Evolutionary conservation across 2,113 vertebrate genomes (phyloP), one percentile per base, ranked within the genome.

Genomic region (Hypomesus transpacificus): DNA sequence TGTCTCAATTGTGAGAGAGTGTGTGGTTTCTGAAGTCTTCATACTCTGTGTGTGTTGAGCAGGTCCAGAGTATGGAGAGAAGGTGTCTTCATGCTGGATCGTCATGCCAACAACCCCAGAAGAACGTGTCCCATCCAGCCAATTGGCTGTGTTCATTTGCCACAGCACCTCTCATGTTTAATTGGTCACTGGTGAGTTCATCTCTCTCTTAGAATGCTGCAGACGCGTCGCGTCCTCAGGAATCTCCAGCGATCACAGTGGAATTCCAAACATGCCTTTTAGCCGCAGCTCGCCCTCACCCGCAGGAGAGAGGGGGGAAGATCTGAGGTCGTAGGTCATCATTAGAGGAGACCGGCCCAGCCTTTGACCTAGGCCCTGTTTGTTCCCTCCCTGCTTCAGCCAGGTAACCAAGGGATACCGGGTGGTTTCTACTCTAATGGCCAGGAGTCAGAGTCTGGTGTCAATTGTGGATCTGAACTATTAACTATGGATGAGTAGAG

Each of bases 101-200:
- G 91, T 88, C 89, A 91, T 86, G 91, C 92, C 92, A 94, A 94
- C 90, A 93, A 82, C 80, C 69, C 86, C 85, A 84, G 89, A 93
- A 92, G 91, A 92, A 91, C 82, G 87, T 90, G 66, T 83, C 79
- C 88, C 86, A 86, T 86, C 80, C 87, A 87, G 87, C 94, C 92
- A 94, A 91, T 89, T 94, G 90, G 86, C 89, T 77, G 82, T 86
- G 90, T 93, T 91, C 90, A 87, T 89, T 90, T 87, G 89, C 89
- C 84, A 88, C 88, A 87, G 91, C 90, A 91, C 91, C 92, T 89
- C 91, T 89, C 91, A 85, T 83, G 83, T 87, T 90, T 95, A 96
- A 96, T 95, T 95, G 94, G 93, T 94, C 94, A 95, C 95, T 71
- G 72, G 94, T 95, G 94, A 93, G 88, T 92, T 92, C 90, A 88